Evolutionary conservation across 2,797 vertebrate genomes (phyloP).

Genomic region (Megaceryle alcyon): DNA sequence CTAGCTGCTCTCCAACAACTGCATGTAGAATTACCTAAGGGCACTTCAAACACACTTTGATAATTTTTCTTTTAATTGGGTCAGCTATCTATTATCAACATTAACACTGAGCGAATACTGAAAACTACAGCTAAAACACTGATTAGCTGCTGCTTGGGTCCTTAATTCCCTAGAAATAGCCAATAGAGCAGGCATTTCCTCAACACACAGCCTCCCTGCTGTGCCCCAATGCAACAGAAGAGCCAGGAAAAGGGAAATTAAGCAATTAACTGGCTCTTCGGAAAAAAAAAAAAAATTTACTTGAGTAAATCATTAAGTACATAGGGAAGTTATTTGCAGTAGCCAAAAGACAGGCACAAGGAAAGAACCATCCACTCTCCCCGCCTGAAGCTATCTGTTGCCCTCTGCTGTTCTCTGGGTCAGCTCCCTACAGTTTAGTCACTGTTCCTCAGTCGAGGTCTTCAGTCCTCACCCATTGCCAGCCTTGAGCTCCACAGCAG

Average conservation of each 20-base stretch:
- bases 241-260: slow-evolving; percentile 58
- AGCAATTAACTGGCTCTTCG: slow-evolving; percentile 52
- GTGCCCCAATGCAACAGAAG: slow-evolving; percentile 44
- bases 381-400: slow-evolving; percentile 1
- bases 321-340: background rate
- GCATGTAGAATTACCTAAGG: slow-evolving; percentile 63
- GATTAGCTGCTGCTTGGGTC: slow-evolving; percentile 50
- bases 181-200: slow-evolving; percentile 44
- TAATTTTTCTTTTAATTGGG: slow-evolving; percentile 72
- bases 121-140: slow-evolving; percentile 60
- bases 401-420: slow-evolving; percentile 12
- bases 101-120: slow-evolving; percentile 61
- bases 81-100: slow-evolving; percentile 71
- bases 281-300: background rate
- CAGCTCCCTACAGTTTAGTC: background rate
- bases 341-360: background rate
- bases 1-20: background rate
- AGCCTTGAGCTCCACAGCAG: background rate
- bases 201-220: slow-evolving; percentile 43
- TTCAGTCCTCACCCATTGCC: background rate
- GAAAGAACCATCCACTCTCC: background rate
- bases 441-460: background rate
- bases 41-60: slow-evolving; percentile 67
- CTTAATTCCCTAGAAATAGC: slow-evolving; percentile 61
- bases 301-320: slow-evolving; percentile 3